Percentiles rank a stretch among this genome's conserved stretches.
Evolutionary conservation across 2,113 vertebrate genomes (phyloP).

Genomic region (Chelonoidis abingdonii): DNA sequence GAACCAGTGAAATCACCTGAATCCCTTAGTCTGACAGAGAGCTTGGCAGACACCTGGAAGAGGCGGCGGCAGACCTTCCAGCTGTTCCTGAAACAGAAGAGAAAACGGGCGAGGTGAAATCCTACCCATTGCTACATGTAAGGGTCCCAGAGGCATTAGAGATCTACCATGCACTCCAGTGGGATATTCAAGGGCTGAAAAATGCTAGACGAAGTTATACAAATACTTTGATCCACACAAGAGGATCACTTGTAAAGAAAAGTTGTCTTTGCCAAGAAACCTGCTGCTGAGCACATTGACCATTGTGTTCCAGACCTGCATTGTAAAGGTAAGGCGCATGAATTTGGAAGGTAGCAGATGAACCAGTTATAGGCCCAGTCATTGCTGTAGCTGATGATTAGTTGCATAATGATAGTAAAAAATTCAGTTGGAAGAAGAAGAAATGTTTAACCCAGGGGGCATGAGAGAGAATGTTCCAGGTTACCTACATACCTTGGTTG

Average conservation of each 20-base stretch:
- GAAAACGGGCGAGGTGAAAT: neutral
- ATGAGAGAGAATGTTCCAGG: neutral
- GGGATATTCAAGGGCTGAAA: neutral
- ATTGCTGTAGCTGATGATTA: neutral
- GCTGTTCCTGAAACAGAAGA: neutral
- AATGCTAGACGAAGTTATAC: neutral
- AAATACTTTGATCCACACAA: neutral
- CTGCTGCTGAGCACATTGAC: neutral
- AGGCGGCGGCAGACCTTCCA: neutral
- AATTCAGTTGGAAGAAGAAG: neutral
- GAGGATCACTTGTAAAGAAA: neutral
- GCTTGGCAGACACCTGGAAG: neutral
- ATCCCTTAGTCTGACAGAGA: neutral
- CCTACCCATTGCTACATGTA: neutral
- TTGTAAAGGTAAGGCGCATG: neutral
- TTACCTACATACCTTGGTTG: neutral
- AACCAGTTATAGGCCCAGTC: too few species aligned
- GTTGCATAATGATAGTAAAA: neutral
- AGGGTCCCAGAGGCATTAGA: neutral
- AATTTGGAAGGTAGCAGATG: too few species aligned
- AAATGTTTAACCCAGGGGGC: neutral
- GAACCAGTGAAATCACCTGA: neutral
- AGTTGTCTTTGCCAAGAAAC: neutral
- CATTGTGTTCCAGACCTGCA: neutral
- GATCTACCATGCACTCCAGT: neutral